Evolutionary conservation across 2,888 invertebrate genomes (phyloP).

Genomic region (Andrena fulva): DNA sequence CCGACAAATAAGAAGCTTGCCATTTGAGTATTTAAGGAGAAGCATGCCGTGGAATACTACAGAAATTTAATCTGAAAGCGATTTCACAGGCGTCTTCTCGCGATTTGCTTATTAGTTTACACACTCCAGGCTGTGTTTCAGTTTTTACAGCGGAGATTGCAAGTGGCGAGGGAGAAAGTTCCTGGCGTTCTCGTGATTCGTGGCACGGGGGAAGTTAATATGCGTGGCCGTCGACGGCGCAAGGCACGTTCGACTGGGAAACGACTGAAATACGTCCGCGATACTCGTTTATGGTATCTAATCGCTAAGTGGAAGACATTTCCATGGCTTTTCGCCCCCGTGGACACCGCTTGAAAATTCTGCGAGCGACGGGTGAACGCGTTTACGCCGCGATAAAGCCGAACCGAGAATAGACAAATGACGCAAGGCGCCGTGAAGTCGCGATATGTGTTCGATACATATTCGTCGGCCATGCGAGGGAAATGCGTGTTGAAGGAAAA

Average conservation of each 20-base stretch:
- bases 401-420: conserved; percentile 77
- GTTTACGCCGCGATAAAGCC: conserved; percentile 68
- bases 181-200: conserved; percentile 17
- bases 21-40: no score
- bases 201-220: conserved; percentile 41
- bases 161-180: conserved; percentile 10
- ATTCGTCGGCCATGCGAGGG: conserved; percentile 50
- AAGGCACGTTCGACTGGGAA: conserved; percentile 35
- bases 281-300: conserved; percentile 52
- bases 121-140: background rate
- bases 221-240: conserved; percentile 1
- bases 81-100: no score
- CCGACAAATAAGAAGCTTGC: no score
- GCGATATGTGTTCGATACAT: conserved; percentile 71
- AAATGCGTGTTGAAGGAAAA: conserved; percentile 24
- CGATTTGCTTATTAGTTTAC: no score
- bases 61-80: no score
- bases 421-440: conserved; percentile 74
- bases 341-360: conserved; percentile 60
- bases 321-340: conserved; percentile 37
- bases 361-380: conserved; percentile 58
- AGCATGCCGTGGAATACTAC: no score
- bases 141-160: background rate
- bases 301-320: conserved; percentile 45
- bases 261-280: conserved; percentile 15